Percentiles rank a stretch among this genome's conserved stretches.
Conservation (phyloP, 2,797 vertebrate species). For the Sebastes miniatus region DNA sequence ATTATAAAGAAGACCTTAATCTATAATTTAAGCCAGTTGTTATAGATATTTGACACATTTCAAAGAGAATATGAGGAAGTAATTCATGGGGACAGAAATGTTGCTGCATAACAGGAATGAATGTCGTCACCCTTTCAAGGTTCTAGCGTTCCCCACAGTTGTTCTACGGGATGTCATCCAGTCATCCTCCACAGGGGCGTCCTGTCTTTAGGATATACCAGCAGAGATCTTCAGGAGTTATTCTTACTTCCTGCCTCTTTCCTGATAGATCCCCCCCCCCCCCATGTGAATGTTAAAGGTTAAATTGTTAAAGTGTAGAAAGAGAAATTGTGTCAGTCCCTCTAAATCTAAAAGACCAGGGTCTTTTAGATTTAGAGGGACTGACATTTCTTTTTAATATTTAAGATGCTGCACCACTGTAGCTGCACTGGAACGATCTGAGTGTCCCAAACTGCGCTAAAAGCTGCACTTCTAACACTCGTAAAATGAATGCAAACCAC, state of each 20-base stretch:
- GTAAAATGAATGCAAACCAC: slow-evolving; percentile 2
- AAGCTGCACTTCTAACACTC: not conserved
- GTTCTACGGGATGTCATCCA: not conserved
- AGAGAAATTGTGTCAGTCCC: no score
- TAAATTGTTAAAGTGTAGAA: no score
- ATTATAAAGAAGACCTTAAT: no score
- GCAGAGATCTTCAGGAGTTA: not conserved
- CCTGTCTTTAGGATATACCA: not conserved
- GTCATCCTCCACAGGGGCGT: not conserved
- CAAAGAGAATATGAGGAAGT: no score
- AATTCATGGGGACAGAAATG: no score
- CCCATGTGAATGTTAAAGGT: not conserved
- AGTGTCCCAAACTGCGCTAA: not conserved
- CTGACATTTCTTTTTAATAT: not conserved
- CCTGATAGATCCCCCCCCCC: no score
- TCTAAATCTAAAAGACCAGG: no score
- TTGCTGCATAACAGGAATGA: no score
- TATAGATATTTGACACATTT: no score
- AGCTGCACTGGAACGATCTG: not conserved
- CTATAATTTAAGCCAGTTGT: no score
- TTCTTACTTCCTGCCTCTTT: not conserved
- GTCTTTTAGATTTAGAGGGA: not conserved
- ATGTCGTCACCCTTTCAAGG: no score
- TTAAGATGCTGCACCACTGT: not conserved
- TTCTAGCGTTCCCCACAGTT: no score